Evolutionary conservation across 2,113 vertebrate genomes (phyloP), one percentile per base, ranked within the genome.

Genomic region (Malurus alboscapulatus): DNA sequence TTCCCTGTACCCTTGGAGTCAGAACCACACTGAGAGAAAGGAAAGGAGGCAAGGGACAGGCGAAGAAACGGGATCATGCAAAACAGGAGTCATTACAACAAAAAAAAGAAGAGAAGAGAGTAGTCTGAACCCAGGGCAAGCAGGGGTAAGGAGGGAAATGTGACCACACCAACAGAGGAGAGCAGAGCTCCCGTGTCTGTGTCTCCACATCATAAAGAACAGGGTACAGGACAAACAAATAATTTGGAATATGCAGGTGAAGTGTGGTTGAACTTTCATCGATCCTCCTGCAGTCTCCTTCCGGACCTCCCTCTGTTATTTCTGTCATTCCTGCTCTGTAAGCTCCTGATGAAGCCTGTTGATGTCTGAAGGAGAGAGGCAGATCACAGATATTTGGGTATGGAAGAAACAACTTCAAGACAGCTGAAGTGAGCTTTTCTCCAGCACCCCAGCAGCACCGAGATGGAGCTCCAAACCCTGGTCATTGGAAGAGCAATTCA

Each of bases 391-490:
- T 57, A 29, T 63, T 36, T 44, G 14, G 5, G 14, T 34, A 26
- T 10, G 40, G 67, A 85, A 73, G 36, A 50, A 77, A 54, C 34
- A 79, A 34, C 27, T 27, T 36, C n/a, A 54, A 32, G 51, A 66
- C 18, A 62, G 22, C 19, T 0, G 0, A 80, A 34, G 20, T 1
- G 54, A 74, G 38, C 26, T 69, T 69, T 65, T 45, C 75, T 75
- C 0, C 2, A 71, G 67, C 38, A 44, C 27, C 50, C 5, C 40
- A 48, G 50, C 21, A 61, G 47, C 3, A 1, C 48, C 1, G 0
- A 4, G n/a, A 7, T 27, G 36, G 44, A 63, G 22, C 63, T 34
- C 21, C 65, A 69, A 54, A 34, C 44, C 14, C 32, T 24, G 1
- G 4, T 20, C 42, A 26, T 1, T 7, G 14, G 10, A 48, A 42